These are phyloP conservation scores for Drosophila siamana DNA, from an alignment of 2,888 invertebrate genomes.

Conservation along the genomic window DNA sequence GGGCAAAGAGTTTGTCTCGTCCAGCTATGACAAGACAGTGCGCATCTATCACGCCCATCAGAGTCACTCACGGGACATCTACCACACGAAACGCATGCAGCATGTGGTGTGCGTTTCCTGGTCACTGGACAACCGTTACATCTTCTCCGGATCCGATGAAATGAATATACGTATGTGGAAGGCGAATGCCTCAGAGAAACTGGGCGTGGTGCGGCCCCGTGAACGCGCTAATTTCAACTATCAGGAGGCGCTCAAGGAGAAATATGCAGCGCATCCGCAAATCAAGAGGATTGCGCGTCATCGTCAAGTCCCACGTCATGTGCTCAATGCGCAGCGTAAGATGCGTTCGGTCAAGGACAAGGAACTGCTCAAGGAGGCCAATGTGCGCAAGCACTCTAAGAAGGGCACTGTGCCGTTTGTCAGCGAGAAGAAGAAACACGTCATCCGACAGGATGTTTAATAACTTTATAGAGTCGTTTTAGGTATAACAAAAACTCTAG, in stretches of 20 bases:
- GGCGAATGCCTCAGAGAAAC: conserved; percentile 97
- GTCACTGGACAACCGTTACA: conserved; percentile 97
- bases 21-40: conserved; percentile 97
- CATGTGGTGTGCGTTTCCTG: conserved; percentile 95
- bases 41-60: conserved; percentile 94
- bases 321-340: conserved; percentile 93
- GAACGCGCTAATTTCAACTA: conserved; percentile 95
- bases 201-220: conserved; percentile 96
- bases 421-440: conserved; percentile 91
- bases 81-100: conserved; percentile 99
- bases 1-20: conserved; percentile 97
- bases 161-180: conserved; percentile 99
- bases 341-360: conserved; percentile 90
- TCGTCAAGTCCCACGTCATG: conserved; percentile 96
- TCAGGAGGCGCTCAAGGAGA: conserved; percentile 94
- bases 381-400: conserved; percentile 94
- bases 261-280: conserved; percentile 97
- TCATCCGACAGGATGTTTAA: conserved; percentile 91
- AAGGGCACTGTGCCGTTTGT: conserved; percentile 93
- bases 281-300: conserved; percentile 96
- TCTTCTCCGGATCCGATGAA: conserved; percentile 98
- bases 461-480: conserved; percentile 5
- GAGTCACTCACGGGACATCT: conserved; percentile 96
- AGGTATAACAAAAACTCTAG: conserved; percentile 11
- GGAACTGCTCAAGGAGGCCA: conserved; percentile 92